Percentiles rank a stretch among this genome's conserved stretches.
These are phyloP conservation scores for Mythimna impura DNA, from an alignment of 2,888 invertebrate species.

Conservation along the genomic window DNA sequence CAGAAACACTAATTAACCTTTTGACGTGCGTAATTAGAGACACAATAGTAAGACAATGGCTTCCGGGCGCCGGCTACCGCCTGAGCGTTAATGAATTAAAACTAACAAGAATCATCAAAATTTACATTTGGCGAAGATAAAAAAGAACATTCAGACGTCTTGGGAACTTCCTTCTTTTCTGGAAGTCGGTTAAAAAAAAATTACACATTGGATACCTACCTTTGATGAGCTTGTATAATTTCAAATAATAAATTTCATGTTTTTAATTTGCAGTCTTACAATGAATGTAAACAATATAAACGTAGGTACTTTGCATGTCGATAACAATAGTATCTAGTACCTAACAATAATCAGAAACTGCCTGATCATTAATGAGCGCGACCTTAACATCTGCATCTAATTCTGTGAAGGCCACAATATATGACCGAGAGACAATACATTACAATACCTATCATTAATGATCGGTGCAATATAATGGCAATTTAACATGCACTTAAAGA, in stretches of 20 bases:
- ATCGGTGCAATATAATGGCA: slow-evolving; percentile 9
- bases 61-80: too few relatives aligned
- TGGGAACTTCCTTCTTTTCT: too few relatives aligned
- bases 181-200: too few relatives aligned
- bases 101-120: too few relatives aligned
- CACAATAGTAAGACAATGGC: too few relatives aligned
- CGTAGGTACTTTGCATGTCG: not conserved
- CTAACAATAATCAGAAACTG: slow-evolving; percentile 4
- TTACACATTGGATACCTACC: too few relatives aligned
- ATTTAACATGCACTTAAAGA: slow-evolving; percentile 3
- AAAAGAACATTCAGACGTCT: too few relatives aligned
- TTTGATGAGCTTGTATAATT: too few relatives aligned
- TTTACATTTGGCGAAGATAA: too few relatives aligned
- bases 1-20: too few relatives aligned
- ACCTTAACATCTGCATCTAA: slow-evolving; percentile 18
- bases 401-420: slow-evolving; percentile 25
- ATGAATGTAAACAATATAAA: not conserved
- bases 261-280: not conserved
- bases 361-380: slow-evolving; percentile 5
- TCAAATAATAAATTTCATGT: not conserved
- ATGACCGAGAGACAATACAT: slow-evolving; percentile 16
- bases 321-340: slow-evolving; percentile 6
- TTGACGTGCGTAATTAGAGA: too few relatives aligned
- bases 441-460: slow-evolving; percentile 5
- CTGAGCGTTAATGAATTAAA: too few relatives aligned